A percentile compares a stretch with the other conserved stretches of the same genome.
These are phyloP conservation scores for Temnothorax ravouxi DNA, from an alignment of 2,888 invertebrate species.

Conservation along the genomic window DNA sequence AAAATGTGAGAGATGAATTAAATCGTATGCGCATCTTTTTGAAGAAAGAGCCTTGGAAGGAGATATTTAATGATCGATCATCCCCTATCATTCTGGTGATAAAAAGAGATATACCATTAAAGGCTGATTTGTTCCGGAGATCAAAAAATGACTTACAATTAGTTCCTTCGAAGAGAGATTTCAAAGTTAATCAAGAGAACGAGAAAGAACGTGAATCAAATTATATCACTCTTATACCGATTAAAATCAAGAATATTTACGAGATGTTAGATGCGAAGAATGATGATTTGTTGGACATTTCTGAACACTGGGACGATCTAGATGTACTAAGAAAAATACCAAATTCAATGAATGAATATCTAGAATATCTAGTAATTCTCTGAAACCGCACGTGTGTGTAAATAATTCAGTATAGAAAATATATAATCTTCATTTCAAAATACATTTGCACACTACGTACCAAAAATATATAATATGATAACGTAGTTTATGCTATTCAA, in stretches of 20 bases:
- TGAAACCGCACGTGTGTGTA: too few species aligned
- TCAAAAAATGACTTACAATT: neutral
- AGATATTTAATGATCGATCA: neutral
- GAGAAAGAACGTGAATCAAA: neutral
- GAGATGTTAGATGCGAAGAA: neutral
- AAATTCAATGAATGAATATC: neutral
- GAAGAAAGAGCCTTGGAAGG: neutral
- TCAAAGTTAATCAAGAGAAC: neutral
- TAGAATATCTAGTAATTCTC: neutral
- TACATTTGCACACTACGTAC: too few species aligned
- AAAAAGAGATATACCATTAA: neutral
- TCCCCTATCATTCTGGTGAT: neutral
- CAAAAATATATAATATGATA: too few species aligned
- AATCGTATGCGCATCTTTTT: neutral
- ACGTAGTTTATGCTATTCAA: too few species aligned
- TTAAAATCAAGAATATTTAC: slow-evolving; percentile 1
- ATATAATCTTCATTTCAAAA: too few species aligned
- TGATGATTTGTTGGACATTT: neutral
- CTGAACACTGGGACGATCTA: neutral
- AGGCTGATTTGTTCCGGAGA: neutral
- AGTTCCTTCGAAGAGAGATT: neutral
- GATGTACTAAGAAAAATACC: neutral
- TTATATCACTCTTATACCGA: neutral
- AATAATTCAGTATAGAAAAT: too few species aligned
- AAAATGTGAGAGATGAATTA: neutral